Base-by-base conservation (phyloP, 1,140 invertebrate genomes). In the Acromyrmex heyeri region DNA sequence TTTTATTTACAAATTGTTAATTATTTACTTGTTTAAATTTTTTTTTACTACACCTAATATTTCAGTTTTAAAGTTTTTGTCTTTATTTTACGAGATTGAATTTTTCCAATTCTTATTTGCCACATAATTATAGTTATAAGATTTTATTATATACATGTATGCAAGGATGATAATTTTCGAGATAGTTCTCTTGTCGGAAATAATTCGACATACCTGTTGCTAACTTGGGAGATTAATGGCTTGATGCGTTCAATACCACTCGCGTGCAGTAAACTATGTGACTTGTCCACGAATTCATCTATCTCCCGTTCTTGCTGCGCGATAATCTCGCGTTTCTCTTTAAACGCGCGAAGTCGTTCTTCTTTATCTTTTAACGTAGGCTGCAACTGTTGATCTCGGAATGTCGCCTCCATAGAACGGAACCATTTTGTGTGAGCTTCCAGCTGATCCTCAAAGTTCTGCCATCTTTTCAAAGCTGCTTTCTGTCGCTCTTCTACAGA, bases 201-300 rank as follows among this genome's bases (percentile, higher is more conserved):
- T 38, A 59, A 59, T 24, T 67, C 21, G 10, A 67, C 64, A 14
- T 89, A 96, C 91, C 97, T 96, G 91, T 97, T 98, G 90, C 97
- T 98, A 18, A 99, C 97, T 95, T 99, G 98, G 0, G 98, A 97
- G 24, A 99, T 97, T 75, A 98, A 95, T 8, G 98, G 98, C 93
- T 98, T 98, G 6, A 99, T 96, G 72, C 98, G 96, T 88, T 99
- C 98, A 1, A 98, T 97, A 3, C 97, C 97, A 94, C 98, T 98
- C 2, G 97, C 96, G 93, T 99, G 97, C 0, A 99, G 96, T 67
- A 99, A 95, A 34, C 96, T 96, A 93, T 99, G 98, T n/a, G 98
- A 98, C 88, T 97, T 97, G 94, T 99, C 99, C 14, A 98, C 97
- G 94, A 99, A 99, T 38, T 96, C 96, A 95, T 99, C 98, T 83